These are phyloP conservation scores for Corella eumyota DNA, from an alignment of 23 tunicate species.

Conservation along the genomic window DNA sequence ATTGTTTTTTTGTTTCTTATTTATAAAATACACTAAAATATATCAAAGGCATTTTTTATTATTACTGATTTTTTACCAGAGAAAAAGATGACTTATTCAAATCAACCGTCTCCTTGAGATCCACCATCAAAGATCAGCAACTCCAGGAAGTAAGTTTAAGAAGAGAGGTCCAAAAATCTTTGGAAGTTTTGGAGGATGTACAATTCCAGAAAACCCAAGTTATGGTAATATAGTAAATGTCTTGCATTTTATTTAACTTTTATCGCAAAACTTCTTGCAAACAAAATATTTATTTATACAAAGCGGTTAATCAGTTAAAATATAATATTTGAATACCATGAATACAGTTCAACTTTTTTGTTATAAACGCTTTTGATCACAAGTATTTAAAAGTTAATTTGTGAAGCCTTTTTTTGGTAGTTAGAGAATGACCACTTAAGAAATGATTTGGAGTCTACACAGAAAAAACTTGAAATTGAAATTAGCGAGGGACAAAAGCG, in stretches of 20 bases:
- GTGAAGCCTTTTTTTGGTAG: too few species aligned
- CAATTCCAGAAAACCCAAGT: conserved; percentile 69
- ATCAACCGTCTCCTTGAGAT: conserved; percentile 28
- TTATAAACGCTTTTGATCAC: not conserved
- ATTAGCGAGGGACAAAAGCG: conserved; percentile 34
- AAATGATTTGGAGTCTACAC: conserved; percentile 15
- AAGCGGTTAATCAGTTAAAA: too few species aligned
- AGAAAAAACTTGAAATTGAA: conserved; percentile 38
- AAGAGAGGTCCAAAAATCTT: conserved; percentile 53
- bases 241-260: too few species aligned
- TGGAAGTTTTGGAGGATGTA: conserved; percentile 50
- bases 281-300: too few species aligned
- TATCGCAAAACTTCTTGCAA: too few species aligned
- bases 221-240: too few species aligned
- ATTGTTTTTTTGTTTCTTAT: too few species aligned
- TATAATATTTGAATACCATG: too few species aligned
- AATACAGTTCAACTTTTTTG: too few species aligned
- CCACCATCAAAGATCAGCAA: conserved; percentile 23
- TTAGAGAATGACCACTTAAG: conserved; percentile 42
- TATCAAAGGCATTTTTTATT: too few species aligned
- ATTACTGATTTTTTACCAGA: too few species aligned
- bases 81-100: conserved; percentile 69
- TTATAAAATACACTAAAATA: too few species aligned
- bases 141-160: conserved; percentile 28
- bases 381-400: not conserved